phyloP scores from a whole-genome alignment of 1,140 invertebrate species.

The Brachionus sp. region DNA sequence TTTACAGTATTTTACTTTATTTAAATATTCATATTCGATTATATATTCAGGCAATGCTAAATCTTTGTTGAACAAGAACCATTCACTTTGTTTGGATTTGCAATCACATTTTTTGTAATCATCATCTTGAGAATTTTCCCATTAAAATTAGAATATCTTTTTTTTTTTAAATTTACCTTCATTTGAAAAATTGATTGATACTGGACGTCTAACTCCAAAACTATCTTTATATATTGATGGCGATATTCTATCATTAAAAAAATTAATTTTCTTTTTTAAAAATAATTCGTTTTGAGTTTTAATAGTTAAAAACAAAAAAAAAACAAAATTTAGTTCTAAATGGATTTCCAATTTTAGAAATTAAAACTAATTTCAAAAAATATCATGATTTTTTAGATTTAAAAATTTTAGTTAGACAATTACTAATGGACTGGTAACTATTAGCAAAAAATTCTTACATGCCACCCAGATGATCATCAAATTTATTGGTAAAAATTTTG shows the following conservation, averaged over 20 bases:
- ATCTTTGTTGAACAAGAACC: constrained; percentile 58
- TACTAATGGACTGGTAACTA: not conserved
- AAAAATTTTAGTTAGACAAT: not conserved
- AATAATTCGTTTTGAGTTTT: no score
- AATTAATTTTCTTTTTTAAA: not conserved
- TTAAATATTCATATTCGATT: constrained; percentile 59
- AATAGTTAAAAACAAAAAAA: no score
- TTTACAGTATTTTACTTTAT: constrained; percentile 51
- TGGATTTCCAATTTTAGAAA: no score
- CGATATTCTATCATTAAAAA: not conserved
- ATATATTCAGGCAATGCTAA: constrained; percentile 59
- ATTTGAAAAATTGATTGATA: not conserved
- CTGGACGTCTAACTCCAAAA: constrained; percentile 1
- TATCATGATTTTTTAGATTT: not conserved
- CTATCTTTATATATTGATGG: not conserved
- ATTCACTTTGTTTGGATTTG: constrained; percentile 56
- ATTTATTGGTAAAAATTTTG: constrained; percentile 23
- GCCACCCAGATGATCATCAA: not conserved
- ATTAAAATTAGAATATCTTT: not conserved
- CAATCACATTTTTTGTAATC: constrained; percentile 53
- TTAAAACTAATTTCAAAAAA: no score
- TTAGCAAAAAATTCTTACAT: constrained; percentile 11
- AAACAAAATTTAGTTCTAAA: no score
- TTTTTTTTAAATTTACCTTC: not conserved
- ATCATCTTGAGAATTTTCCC: not conserved